Evolutionary conservation across 2,797 vertebrate genomes (phyloP).

Genomic region (Sebastes melanostomus): DNA sequence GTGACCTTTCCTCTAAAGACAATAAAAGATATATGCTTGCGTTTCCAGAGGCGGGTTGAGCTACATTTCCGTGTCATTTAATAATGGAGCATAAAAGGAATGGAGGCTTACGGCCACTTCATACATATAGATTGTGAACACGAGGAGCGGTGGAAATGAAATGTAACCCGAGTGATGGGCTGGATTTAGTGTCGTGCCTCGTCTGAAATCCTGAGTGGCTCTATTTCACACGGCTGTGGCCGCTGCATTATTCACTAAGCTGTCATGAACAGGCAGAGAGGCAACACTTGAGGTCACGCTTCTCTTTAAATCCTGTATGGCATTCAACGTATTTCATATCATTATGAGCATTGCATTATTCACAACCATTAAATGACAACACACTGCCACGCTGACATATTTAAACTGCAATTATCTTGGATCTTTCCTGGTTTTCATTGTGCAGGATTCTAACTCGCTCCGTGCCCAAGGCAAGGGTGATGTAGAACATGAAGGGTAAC

Average conservation of each 20-base stretch:
- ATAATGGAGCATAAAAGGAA: not conserved
- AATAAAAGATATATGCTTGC: not conserved
- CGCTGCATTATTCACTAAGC: constrained; percentile 48
- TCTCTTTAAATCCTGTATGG: not conserved
- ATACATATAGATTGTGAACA: not conserved
- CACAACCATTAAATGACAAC: constrained; percentile 9
- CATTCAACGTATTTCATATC: not conserved
- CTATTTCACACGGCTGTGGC: not conserved
- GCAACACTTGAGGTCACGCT: not conserved
- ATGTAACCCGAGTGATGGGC: not conserved
- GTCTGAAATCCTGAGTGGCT: constrained; percentile 13
- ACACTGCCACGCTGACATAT: not conserved
- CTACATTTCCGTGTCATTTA: not conserved
- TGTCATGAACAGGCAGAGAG: not conserved
- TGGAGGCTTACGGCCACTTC: not conserved
- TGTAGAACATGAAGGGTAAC: not conserved
- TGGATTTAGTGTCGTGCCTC: constrained; percentile 8
- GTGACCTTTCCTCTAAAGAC: not conserved
- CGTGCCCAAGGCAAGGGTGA: not conserved
- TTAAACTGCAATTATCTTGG: constrained; percentile 19
- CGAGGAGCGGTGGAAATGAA: not conserved
- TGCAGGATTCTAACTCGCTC: not conserved
- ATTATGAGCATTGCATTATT: constrained; percentile 36
- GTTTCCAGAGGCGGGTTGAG: not conserved
- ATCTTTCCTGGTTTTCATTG: constrained; percentile 9